A percentile compares a stretch with the other conserved stretches of the same genome.
Evolutionary conservation across 2,797 vertebrate species (phyloP).

Genomic region (Tauraco hartlaubi): DNA sequence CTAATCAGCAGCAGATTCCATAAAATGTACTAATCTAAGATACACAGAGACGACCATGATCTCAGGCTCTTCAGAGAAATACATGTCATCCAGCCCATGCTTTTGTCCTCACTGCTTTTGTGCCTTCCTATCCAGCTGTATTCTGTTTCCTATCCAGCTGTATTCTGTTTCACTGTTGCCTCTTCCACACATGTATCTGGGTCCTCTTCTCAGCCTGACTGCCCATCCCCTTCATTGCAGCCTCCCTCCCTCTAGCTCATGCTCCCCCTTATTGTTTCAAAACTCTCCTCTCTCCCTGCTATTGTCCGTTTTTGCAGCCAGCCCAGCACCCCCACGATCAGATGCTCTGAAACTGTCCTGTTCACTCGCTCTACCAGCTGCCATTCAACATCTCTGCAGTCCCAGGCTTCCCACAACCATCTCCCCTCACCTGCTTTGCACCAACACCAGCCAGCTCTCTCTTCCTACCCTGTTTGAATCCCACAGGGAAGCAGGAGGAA

Average conservation of each 20-base stretch:
- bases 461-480: neutral
- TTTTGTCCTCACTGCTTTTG: neutral
- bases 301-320: neutral
- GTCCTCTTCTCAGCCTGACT: neutral
- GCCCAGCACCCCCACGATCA: neutral
- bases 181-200: neutral
- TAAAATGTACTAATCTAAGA: neutral
- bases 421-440: neutral
- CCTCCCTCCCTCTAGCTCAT: neutral
- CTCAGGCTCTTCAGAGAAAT: neutral
- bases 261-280: neutral
- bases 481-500: neutral
- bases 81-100: neutral
- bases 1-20: neutral
- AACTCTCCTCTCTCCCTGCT: neutral
- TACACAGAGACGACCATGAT: neutral
- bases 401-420: neutral
- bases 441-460: neutral
- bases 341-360: neutral
- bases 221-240: neutral
- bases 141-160: neutral
- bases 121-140: neutral
- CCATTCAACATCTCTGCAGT: fast-evolving
- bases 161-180: neutral
- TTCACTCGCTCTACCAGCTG: neutral